Percentiles rank a stretch among this genome's conserved stretches.
Evolutionary conservation across 2,888 invertebrate species (phyloP).

Genomic region (Hirtodrosophila histrioides): DNA sequence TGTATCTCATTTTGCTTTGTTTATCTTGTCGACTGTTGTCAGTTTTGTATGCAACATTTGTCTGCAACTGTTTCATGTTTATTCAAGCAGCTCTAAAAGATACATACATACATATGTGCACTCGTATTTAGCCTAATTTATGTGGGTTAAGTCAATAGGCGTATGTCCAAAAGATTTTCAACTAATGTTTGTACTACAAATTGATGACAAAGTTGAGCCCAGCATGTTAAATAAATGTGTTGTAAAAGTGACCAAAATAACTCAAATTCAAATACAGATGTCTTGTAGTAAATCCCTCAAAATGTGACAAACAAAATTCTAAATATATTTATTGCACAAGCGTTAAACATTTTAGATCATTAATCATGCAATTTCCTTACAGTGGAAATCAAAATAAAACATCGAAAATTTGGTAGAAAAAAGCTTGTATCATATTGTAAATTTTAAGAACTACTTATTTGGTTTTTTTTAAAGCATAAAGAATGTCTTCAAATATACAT

Average conservation of each 20-base stretch:
- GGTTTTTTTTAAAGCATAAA: too few relatives aligned
- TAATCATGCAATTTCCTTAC: too few relatives aligned
- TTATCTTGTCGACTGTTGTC: constrained; percentile 62
- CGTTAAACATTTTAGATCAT: constrained; percentile 1
- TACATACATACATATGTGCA: constrained; percentile 14
- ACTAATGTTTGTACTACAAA: constrained; percentile 44
- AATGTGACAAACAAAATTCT: constrained; percentile 55
- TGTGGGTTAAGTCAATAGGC: constrained; percentile 73
- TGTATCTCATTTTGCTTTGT: constrained; percentile 65
- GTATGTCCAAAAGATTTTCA: constrained; percentile 16
- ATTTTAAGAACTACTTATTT: too few relatives aligned
- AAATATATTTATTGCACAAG: constrained; percentile 55
- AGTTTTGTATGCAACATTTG: constrained; percentile 61
- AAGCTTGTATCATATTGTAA: too few relatives aligned
- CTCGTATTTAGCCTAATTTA: constrained; percentile 25
- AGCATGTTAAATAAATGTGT: constrained; percentile 14
- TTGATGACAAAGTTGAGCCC: constrained; percentile 45
- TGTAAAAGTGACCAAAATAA: constrained; percentile 30
- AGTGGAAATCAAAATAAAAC: too few relatives aligned
- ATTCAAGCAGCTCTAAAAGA: constrained; percentile 31
- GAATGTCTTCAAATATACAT: too few relatives aligned
- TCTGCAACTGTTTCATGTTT: constrained; percentile 68
- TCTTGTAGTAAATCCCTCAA: constrained; percentile 14
- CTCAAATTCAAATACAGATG: constrained; percentile 10
- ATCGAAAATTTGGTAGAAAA: too few relatives aligned